Base-by-base conservation (phyloP, 2,888 invertebrate species). In the Sphecodes monilicornis region DNA sequence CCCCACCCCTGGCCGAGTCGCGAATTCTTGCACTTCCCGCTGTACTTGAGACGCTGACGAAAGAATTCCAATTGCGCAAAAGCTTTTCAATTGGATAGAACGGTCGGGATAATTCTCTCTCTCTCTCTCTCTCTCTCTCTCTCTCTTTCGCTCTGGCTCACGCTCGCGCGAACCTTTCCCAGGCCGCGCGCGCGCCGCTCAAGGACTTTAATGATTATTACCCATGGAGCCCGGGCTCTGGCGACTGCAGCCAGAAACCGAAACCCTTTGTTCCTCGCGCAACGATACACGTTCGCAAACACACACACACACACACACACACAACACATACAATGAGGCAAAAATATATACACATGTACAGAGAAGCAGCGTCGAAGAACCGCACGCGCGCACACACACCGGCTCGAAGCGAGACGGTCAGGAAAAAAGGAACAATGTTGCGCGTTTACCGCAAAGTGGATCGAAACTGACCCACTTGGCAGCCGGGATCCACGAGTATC, bases 61-160 rank as follows among this genome's bases (percentile, higher is more conserved):
- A 88, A 85, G 90, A 86, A 88, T 88, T 86, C 78, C 76, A 74
- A 76, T 84, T 84, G 89, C 86, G 89, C 82, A 82, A 88, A 87
- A 84, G 71, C 80, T 89, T 86, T 81, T 84, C 82, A 83, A 85
- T 86, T 84, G 86, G 79, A 79, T 84, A 78, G 78, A 86, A 82
- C 81, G 78, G 60, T 66, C 74, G 78, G 74, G 80, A 78, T 78
- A 84, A 81, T 74, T 78, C 16, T 5, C 26, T 6, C 57, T 13
- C 26, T 57, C 26, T 26, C 26, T 13, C 57, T 57, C 57, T 5
- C 26, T 4, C 57, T 57, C n/a, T 46, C 18, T 50, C 22, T 8
- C 50, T 22, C 22, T 8, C 50, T 50, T 10, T 50, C 18, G 32
- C 68, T n/a, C 36, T 36, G n/a, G 43, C 57, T 73, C 71, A 73